Conservation (phyloP, 2,888 invertebrate species). For the Protophormia terraenovae region DNA sequence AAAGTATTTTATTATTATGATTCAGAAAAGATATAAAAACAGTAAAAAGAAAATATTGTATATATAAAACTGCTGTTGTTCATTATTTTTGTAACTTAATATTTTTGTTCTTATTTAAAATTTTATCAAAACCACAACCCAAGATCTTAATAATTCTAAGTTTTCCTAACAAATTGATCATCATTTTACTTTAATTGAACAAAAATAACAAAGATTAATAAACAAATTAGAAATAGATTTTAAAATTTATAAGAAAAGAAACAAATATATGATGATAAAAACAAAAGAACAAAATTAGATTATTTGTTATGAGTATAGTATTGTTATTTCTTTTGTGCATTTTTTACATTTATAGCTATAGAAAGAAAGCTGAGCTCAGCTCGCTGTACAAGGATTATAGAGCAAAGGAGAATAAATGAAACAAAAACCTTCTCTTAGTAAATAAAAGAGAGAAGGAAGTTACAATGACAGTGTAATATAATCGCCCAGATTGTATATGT, state of each 20-base stretch:
- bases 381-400: slow-evolving; percentile 31
- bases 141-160: slow-evolving; percentile 51
- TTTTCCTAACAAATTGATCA: slow-evolving; percentile 38
- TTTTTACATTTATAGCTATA: slow-evolving; percentile 26
- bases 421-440: not conserved
- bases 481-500: not conserved
- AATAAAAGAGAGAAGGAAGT: not conserved
- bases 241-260: slow-evolving; percentile 51
- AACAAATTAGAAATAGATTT: slow-evolving; percentile 40
- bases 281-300: slow-evolving; percentile 38
- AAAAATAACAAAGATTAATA: too few species aligned
- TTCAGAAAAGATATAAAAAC: too few species aligned
- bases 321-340: slow-evolving; percentile 25
- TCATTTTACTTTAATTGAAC: slow-evolving; percentile 42
- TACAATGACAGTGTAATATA: not conserved
- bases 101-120: slow-evolving; percentile 13
- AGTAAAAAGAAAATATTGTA: not conserved
- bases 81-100: slow-evolving; percentile 25
- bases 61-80: slow-evolving; percentile 38
- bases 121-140: slow-evolving; percentile 24
- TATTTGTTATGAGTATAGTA: not conserved
- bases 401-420: slow-evolving; percentile 6
- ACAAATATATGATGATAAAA: slow-evolving; percentile 48
- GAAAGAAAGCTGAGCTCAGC: slow-evolving; percentile 2
- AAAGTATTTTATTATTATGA: too few species aligned